A percentile compares a stretch with the other conserved stretches of the same genome.
phyloP scores from a whole-genome alignment of 2,113 vertebrate genomes.

The Tylochromis polylepis region DNA sequence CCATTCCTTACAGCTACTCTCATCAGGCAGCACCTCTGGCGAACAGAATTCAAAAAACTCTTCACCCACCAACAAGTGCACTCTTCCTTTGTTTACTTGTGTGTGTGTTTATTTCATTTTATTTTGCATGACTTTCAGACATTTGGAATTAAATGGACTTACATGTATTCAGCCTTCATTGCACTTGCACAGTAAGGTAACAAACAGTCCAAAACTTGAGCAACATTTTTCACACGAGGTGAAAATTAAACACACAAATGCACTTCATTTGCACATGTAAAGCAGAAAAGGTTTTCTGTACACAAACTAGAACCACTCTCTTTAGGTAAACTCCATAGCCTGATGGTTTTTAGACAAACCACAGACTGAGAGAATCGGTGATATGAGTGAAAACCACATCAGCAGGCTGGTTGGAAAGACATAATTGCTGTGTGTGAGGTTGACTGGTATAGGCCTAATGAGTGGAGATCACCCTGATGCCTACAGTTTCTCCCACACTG shows the following conservation, averaged over 20 bases:
- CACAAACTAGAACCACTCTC: background rate
- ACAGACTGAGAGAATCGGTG: background rate
- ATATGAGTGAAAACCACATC: background rate
- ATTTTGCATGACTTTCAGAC: background rate
- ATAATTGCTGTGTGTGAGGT: background rate
- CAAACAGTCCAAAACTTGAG: background rate
- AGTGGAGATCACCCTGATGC: background rate
- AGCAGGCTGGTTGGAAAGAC: background rate
- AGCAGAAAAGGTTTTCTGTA: background rate
- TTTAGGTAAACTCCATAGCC: background rate
- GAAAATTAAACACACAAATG: background rate
- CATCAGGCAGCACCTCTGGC: background rate
- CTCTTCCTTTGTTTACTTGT: background rate
- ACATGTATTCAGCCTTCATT: background rate
- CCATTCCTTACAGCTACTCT: background rate
- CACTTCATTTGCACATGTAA: background rate
- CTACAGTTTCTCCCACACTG: background rate
- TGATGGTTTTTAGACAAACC: background rate
- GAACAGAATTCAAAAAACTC: background rate
- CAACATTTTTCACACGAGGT: background rate
- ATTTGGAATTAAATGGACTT: background rate
- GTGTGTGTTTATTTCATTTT: rapidly evolving
- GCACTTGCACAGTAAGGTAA: background rate
- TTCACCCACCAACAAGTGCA: background rate
- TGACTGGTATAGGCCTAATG: background rate